These are phyloP conservation scores for Emesis furor DNA, from an alignment of 2,888 invertebrate species.

Conservation along the genomic window DNA sequence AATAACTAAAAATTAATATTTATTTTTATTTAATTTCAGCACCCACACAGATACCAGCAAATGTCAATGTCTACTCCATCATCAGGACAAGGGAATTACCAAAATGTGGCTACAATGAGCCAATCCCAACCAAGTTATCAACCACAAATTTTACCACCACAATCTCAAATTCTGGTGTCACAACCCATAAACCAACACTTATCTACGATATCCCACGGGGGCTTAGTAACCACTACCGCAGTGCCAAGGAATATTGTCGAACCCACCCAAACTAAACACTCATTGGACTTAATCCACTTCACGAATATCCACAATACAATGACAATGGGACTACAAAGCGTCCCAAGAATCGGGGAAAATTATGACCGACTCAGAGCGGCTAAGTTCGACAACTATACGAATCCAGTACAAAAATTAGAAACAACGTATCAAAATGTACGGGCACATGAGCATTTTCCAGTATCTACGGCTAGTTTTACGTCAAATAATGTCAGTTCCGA, in stretches of 20 bases:
- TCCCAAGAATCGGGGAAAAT: slow-evolving; percentile 82
- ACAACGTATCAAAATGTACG: slow-evolving; percentile 86
- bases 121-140: slow-evolving; percentile 85
- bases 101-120: slow-evolving; percentile 86
- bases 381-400: slow-evolving; percentile 84
- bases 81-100: slow-evolving; percentile 82
- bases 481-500: slow-evolving; percentile 91
- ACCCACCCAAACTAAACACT: slow-evolving; percentile 83
- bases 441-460: slow-evolving; percentile 83
- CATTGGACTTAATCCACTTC: slow-evolving; percentile 86
- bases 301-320: slow-evolving; percentile 81
- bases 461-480: slow-evolving; percentile 79
- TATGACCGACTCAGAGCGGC: slow-evolving; percentile 82
- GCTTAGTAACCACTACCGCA: slow-evolving; percentile 78
- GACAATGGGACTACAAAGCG: slow-evolving; percentile 82
- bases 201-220: slow-evolving; percentile 78
- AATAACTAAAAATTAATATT: not conserved
- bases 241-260: slow-evolving; percentile 84
- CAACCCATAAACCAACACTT: slow-evolving; percentile 77
- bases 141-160: slow-evolving; percentile 54
- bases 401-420: slow-evolving; percentile 82
- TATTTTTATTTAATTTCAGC: slow-evolving; percentile 76
- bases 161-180: slow-evolving; percentile 71
- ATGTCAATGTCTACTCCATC: slow-evolving; percentile 88
- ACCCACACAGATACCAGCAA: slow-evolving; percentile 85